Evolutionary conservation across 1,140 invertebrate species (phyloP).

Genomic region (Pseudomyrmex concolor): DNA sequence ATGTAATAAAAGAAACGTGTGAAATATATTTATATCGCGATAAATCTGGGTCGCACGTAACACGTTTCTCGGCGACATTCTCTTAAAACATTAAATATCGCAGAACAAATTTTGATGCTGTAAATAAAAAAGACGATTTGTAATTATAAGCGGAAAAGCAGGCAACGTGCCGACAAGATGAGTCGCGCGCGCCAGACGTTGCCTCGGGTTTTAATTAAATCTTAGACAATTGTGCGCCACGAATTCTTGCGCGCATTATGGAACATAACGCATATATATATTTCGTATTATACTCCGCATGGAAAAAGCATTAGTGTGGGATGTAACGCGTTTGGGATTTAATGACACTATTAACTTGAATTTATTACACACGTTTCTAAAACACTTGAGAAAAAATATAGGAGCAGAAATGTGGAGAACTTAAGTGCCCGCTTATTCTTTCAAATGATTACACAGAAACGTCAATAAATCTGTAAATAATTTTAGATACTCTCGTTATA

Average conservation of each 20-base stretch:
- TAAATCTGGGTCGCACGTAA: not conserved
- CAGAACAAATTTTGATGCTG: conserved; percentile 7
- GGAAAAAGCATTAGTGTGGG: not conserved
- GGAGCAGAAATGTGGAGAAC: no score
- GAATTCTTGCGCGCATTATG: not conserved
- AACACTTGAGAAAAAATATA: no score
- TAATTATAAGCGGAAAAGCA: conserved; percentile 68
- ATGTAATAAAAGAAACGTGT: no score
- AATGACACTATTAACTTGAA: not conserved
- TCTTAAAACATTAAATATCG: not conserved
- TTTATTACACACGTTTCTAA: not conserved
- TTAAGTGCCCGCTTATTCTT: not conserved
- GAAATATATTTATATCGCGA: no score
- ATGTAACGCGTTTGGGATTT: not conserved
- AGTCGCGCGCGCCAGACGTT: conserved; percentile 66
- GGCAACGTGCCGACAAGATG: conserved; percentile 60
- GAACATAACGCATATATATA: not conserved
- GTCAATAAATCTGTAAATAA: not conserved
- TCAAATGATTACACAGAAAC: not conserved
- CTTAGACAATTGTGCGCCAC: conserved; percentile 39
- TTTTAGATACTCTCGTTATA: conserved; percentile 24
- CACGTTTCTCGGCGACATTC: conserved; percentile 42
- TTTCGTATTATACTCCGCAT: not conserved
- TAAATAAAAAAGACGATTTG: conserved; percentile 66
- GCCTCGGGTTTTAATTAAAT: conserved; percentile 73